phyloP scores from a whole-genome alignment of 2,797 vertebrate genomes.

The Ctenopoma kingsleyae region DNA sequence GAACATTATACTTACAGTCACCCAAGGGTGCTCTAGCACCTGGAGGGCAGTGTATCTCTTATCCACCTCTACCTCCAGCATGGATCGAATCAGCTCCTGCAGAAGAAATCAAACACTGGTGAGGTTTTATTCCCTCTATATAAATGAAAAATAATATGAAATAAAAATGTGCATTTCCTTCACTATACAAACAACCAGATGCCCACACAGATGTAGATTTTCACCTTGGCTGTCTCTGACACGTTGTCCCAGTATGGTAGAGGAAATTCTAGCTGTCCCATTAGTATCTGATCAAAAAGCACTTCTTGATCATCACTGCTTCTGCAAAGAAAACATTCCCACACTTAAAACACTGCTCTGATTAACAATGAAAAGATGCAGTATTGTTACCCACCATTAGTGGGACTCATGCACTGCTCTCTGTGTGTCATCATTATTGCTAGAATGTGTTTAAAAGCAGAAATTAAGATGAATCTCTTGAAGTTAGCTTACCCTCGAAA shows the following conservation, averaged over 20 bases:
- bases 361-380: conserved; percentile 4
- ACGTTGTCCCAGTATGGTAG: conserved; percentile 97
- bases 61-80: conserved; percentile 96
- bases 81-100: conserved; percentile 95
- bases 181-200: not conserved
- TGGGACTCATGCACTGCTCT: conserved; percentile 4
- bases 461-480: not conserved
- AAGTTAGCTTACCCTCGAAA: conserved; percentile 91
- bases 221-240: conserved; percentile 95
- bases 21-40: conserved; percentile 97
- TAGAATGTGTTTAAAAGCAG: not conserved
- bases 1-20: conserved; percentile 88
- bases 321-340: conserved; percentile 74
- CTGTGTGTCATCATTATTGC: not conserved
- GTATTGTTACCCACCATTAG: conserved; percentile 14
- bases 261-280: conserved; percentile 98
- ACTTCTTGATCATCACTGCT: conserved; percentile 97
- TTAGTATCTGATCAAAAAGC: conserved; percentile 97
- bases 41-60: conserved; percentile 94
- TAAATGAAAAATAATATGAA: not conserved
- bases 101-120: not conserved
- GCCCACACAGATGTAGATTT: not conserved
- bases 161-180: not conserved
- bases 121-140: not conserved
- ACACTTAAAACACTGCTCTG: not conserved